Base-by-base conservation (phyloP, 2,888 invertebrate genomes). In the Cinara cedri region DNA sequence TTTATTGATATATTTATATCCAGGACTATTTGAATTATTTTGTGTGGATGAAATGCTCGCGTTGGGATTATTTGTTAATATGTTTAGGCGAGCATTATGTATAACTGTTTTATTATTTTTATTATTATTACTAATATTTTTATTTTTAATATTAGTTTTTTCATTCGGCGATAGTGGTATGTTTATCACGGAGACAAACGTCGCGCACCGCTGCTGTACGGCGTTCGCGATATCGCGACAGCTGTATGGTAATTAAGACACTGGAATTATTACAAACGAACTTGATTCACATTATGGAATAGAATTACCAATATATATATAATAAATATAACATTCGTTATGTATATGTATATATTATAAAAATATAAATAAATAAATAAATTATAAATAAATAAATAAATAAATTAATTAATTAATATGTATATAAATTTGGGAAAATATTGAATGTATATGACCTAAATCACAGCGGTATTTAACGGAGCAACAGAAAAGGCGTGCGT, bases 221-320 rank as follows among this genome's bases (percentile, higher is more conserved):
- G n/a, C n/a, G n/a, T n/a, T n/a, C n/a, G n/a, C n/a, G n/a, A n/a
- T n/a, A n/a, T n/a, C n/a, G n/a, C n/a, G n/a, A n/a, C n/a, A n/a
- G n/a, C n/a, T n/a, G n/a, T n/a, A n/a, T n/a, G n/a, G n/a, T n/a
- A n/a, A n/a, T n/a, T n/a, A n/a, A n/a, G n/a, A n/a, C n/a, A n/a
- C n/a, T n/a, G n/a, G n/a, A 0, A 72, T 19, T 16, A 19, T 44
- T 0, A 44, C 21, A 2, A 60, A 72, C 16, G 42, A 55, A 0
- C 14, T n/a, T 72, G n/a, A 74, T n/a, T 74, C 4, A 46, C n/a
- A 46, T 16, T 26, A 63, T 2, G 66, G 21, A 65, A 49, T 8
- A 19, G 9, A 55, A 63, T 49, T 14, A 63, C n/a, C n/a, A n/a
- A n/a, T n/a, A n/a, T n/a, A n/a, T n/a, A n/a, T n/a, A n/a, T n/a